Base-by-base conservation (phyloP, 2,113 vertebrate species). In the Riparia riparia region DNA sequence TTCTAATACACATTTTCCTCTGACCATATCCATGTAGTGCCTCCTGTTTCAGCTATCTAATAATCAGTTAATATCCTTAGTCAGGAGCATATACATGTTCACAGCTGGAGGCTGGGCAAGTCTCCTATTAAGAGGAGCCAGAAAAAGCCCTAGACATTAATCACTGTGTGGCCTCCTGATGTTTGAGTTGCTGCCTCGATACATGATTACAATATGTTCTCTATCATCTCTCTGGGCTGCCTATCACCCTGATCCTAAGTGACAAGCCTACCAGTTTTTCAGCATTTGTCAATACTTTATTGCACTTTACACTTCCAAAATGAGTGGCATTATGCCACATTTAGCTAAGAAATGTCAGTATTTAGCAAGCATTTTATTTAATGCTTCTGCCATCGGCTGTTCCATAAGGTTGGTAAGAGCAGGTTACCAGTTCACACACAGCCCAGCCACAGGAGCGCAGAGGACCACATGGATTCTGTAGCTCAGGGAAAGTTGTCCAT, bases 141-240 rank as follows among this genome's bases (percentile, higher is more conserved):
- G 82, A 92, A 94, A 93, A 91, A 86, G 72, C 78, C 69, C 85
- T 44, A 44, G 85, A 96, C 76, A 89, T 94, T 85, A 96, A 95
- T 96, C 93, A 95, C 60, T 71, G 56, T n/a, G 60, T 84, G 90
- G 85, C 82, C 81, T 92, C 92, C 90, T 93, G 93, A 65, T 85
- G 93, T 82, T 88, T 88, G 92, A 3, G 19, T 63, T 70, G 82
- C 68, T 86, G 79, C 86, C 86, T 94, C 4, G 0, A 71, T 64
- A 29, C 6, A 21, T 58, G 72, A 78, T 93, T 82, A 47, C 90
- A 94, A 29, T 95, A 83, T 88, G 82, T 93, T 90, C 82, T 53
- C 68, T 32, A 0, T 95, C 88, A 60, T 80, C 89, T 89, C 0
- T 42, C 71, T 34, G 90, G 82, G 58, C 47, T 94, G 54, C 87